Percentiles rank a stretch among this genome's conserved stretches.
Evolutionary conservation across 1,140 invertebrate species (phyloP).

Genomic region (Papilio polytes): DNA sequence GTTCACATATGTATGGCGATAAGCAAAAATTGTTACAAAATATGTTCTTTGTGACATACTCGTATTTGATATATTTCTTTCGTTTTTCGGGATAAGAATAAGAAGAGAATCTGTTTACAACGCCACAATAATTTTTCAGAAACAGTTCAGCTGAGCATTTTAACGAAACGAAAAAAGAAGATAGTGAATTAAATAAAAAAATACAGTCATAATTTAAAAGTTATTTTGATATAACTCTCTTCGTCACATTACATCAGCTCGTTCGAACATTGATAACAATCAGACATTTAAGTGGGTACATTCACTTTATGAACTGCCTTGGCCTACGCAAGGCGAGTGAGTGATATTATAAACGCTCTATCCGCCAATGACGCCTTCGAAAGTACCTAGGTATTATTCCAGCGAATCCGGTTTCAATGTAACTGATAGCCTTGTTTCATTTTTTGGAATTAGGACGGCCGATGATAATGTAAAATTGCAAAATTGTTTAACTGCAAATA

Average conservation of each 20-base stretch:
- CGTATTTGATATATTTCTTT: background rate
- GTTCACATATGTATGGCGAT: background rate
- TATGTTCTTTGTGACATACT: no score
- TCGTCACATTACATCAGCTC: conserved; percentile 41
- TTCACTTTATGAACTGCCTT: conserved; percentile 77
- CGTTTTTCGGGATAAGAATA: background rate
- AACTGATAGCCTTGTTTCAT: conserved; percentile 47
- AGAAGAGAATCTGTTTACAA: background rate
- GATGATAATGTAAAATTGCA: conserved; percentile 17
- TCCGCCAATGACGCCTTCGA: conserved; percentile 75
- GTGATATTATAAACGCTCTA: conserved; percentile 76
- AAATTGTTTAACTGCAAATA: background rate
- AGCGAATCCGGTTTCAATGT: conserved; percentile 59
- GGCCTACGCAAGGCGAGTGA: conserved; percentile 79
- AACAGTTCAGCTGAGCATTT: background rate
- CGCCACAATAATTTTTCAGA: background rate
- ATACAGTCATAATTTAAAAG: background rate
- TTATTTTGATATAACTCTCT: background rate
- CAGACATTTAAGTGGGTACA: conserved; percentile 66
- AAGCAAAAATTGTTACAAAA: no score
- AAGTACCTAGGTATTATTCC: conserved; percentile 72
- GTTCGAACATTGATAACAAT: conserved; percentile 56
- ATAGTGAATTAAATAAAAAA: background rate
- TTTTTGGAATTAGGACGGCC: conserved; percentile 43
- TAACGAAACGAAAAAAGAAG: no score